Base-by-base conservation (phyloP, 2,797 vertebrate genomes). In the Okamejei kenojei region DNA sequence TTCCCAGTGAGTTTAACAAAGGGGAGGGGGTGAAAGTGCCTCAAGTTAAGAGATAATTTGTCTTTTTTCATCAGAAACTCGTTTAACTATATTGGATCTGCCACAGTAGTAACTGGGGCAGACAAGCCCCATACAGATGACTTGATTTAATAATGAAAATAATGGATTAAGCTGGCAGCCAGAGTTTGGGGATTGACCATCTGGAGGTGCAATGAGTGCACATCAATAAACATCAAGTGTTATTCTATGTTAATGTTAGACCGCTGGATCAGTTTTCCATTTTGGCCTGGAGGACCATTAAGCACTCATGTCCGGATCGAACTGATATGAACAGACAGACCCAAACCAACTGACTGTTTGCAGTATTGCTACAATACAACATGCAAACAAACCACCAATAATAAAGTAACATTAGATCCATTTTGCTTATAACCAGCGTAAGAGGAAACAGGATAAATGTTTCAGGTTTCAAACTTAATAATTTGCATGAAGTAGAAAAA, bases 251-350 rank as follows among this genome's bases (percentile, higher is more conserved):
- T 99, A 98, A 99, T 98, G 97, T 96, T 97, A 96, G 96, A 96
- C 97, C 98, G 97, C 98, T 98, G 97, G 97, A 98, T 96, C 97
- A 97, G 97, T 96, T 97, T 96, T 97, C 96, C 96, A 96, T 96
- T 97, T 97, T 97, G 97, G 97, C 97, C 97, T 97, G 94, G 96
- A 97, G 97, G 97, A 98, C 98, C 97, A 98, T 98, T 98, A 98
- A 97, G 96, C 96, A 95, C 94, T 96, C 95, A 96, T 96, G 96
- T 96, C 96, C 96, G 95, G 96, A 96, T 97, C 96, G 96, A 95
- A 96, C 96, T 96, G 96, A 97, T 96, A 96, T 94, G 96, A 96
- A 94, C 94, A 95, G 94, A 96, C 96, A 96, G 96, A 96, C 94
- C 38, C 71, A 80, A 90, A 96, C 95, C 95, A 95, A 95, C 93